Conservation (phyloP, 2,888 invertebrate species). For the Maniola hyperantus region DNA sequence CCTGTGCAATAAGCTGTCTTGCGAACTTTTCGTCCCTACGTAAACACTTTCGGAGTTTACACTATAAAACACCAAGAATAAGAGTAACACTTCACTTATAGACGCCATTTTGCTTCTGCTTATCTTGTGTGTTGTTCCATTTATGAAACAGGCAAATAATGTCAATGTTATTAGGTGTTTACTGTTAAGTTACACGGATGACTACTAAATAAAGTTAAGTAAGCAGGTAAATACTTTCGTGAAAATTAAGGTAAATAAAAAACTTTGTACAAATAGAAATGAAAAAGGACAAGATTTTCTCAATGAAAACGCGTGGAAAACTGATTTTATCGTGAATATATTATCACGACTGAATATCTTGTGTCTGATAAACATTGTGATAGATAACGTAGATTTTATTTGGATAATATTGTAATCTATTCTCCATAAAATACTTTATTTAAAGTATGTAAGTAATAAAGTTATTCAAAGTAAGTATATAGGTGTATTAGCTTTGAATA, state of each 20-base stretch:
- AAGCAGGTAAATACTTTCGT: neutral
- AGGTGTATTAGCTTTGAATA: no score
- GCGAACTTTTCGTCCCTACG: conserved; percentile 39
- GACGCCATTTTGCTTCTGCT: conserved; percentile 30
- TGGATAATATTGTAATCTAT: neutral
- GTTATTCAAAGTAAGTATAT: no score
- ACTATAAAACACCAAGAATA: conserved; percentile 29
- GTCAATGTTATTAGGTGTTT: neutral
- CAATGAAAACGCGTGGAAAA: neutral
- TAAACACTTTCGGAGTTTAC: conserved; percentile 42
- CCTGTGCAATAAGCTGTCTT: conserved; percentile 45
- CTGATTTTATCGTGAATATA: conserved; percentile 6
- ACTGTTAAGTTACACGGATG: neutral
- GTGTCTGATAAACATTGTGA: neutral
- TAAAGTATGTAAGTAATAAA: no score
- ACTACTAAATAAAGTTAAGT: neutral
- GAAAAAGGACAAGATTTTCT: neutral
- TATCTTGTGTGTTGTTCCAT: neutral
- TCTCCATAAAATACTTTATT: no score
- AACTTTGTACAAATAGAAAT: neutral
- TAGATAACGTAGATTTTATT: neutral
- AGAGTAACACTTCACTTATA: conserved; percentile 23
- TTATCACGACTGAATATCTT: neutral
- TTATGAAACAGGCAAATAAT: neutral
- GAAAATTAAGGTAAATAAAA: neutral